Evolutionary conservation across 2,888 invertebrate species (phyloP).

Genomic region (Ypsolopha sequella): DNA sequence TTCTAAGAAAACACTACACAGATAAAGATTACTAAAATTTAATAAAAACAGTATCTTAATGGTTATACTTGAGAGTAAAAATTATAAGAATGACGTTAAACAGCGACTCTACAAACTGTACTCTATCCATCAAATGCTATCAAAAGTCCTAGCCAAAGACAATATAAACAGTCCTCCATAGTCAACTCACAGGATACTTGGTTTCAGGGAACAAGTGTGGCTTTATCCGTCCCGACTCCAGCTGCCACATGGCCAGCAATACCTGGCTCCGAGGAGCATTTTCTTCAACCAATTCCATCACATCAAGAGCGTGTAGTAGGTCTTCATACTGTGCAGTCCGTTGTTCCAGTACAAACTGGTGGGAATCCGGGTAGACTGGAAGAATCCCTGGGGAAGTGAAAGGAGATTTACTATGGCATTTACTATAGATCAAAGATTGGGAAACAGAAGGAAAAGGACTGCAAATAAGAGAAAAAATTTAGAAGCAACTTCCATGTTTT

Average conservation of each 20-base stretch:
- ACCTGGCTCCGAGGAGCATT: slow-evolving; percentile 75
- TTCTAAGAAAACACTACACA: too few relatives aligned
- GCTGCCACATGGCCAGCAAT: slow-evolving; percentile 84
- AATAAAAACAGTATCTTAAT: too few relatives aligned
- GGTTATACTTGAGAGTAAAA: too few relatives aligned
- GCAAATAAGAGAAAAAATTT: not conserved
- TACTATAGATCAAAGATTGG: too few relatives aligned
- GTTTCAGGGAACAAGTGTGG: slow-evolving; percentile 48
- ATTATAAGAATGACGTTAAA: too few relatives aligned
- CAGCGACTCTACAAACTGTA: too few relatives aligned
- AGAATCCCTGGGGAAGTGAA: slow-evolving; percentile 74
- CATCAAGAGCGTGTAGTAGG: slow-evolving; percentile 76
- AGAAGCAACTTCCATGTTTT: too few relatives aligned
- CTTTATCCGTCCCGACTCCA: slow-evolving; percentile 75
- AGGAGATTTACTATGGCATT: not conserved
- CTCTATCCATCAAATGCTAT: too few relatives aligned
- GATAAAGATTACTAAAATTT: too few relatives aligned
- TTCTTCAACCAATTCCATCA: slow-evolving; percentile 75
- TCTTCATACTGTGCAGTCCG: slow-evolving; percentile 82
- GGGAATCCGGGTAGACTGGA: slow-evolving; percentile 82
- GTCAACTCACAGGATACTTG: slow-evolving; percentile 33
- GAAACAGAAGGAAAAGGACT: too few relatives aligned
- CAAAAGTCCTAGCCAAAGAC: too few relatives aligned
- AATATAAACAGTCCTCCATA: too few relatives aligned
- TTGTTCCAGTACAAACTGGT: slow-evolving; percentile 81